A percentile compares a stretch with the other conserved stretches of the same genome.
Evolutionary conservation across 2,113 vertebrate species (phyloP).

Genomic region (Lampris incognitus): DNA sequence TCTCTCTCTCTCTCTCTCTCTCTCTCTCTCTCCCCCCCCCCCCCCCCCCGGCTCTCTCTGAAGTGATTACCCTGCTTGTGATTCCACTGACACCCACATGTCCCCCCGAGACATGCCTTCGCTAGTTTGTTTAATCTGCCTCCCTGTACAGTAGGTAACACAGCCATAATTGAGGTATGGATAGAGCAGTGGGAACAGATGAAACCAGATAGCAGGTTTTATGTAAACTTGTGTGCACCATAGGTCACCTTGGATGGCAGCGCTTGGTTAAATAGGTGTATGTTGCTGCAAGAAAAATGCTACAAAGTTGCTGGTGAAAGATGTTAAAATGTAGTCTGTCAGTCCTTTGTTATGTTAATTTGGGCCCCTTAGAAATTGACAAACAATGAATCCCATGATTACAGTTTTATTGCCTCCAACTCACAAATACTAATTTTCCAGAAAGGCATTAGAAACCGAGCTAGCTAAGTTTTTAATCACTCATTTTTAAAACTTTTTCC

Average conservation of each 20-base stretch:
- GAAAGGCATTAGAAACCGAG: constrained; percentile 24
- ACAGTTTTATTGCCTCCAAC: background rate
- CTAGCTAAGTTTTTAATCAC: constrained; percentile 45
- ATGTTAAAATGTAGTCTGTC: constrained; percentile 22
- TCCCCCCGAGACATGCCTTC: constrained; percentile 76
- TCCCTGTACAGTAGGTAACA: constrained; percentile 77
- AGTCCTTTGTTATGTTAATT: constrained; percentile 22
- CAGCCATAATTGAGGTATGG: constrained; percentile 76
- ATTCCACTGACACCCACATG: constrained; percentile 80
- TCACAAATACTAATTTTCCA: constrained; percentile 18
- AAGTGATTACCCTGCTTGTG: constrained; percentile 84
- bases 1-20: constrained; percentile 37
- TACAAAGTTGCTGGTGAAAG: constrained; percentile 1
- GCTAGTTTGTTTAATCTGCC: constrained; percentile 81
- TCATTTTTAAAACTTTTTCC: constrained; percentile 47
- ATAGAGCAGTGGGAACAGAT: constrained; percentile 69
- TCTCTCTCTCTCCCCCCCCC: constrained; percentile 45
- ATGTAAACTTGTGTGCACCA: constrained; percentile 43
- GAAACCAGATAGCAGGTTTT: constrained; percentile 57
- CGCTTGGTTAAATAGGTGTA: constrained; percentile 28
- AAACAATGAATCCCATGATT: constrained; percentile 1
- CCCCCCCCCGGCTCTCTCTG: constrained; percentile 72
- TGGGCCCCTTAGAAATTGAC: background rate
- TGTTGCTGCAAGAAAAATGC: constrained; percentile 30
- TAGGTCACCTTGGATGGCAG: constrained; percentile 36